Evolutionary conservation across 2,113 vertebrate species (phyloP).

Genomic region (Entomyzon cyanotis): DNA sequence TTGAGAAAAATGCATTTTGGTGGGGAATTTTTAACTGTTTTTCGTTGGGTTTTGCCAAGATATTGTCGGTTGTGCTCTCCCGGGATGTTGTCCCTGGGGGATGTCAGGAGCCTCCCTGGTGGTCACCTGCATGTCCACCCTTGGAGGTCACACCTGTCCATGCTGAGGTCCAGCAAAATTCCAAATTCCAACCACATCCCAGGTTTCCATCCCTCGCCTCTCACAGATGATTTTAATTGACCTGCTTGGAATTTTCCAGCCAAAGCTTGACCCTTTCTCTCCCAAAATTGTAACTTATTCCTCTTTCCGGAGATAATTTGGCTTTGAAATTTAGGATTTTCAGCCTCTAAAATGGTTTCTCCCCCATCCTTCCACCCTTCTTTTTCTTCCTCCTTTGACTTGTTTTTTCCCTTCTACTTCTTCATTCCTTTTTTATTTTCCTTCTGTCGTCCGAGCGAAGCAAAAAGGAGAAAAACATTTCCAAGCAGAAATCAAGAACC

Average conservation of each 20-base stretch:
- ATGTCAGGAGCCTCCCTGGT: neutral
- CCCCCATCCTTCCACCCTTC: neutral
- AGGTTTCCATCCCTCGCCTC: no score
- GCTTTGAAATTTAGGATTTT: neutral
- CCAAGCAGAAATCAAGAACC: neutral
- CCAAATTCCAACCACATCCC: neutral
- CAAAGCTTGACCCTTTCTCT: neutral
- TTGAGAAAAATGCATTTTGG: neutral
- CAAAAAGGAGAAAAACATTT: neutral
- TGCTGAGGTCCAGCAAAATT: neutral
- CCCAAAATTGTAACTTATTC: neutral
- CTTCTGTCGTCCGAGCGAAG: neutral
- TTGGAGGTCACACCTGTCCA: neutral
- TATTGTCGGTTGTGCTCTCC: neutral
- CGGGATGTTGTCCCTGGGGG: neutral
- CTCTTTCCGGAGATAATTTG: neutral
- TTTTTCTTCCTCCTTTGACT: neutral
- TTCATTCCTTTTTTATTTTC: neutral
- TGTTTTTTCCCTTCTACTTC: neutral
- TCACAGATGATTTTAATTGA: neutral
- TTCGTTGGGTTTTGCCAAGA: neutral
- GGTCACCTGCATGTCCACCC: accelerated
- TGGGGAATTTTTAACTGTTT: neutral
- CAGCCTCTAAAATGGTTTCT: neutral
- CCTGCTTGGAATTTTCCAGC: neutral